Base-by-base conservation (phyloP, 2,113 vertebrate species). In the Beaufortia kweichowensis region DNA sequence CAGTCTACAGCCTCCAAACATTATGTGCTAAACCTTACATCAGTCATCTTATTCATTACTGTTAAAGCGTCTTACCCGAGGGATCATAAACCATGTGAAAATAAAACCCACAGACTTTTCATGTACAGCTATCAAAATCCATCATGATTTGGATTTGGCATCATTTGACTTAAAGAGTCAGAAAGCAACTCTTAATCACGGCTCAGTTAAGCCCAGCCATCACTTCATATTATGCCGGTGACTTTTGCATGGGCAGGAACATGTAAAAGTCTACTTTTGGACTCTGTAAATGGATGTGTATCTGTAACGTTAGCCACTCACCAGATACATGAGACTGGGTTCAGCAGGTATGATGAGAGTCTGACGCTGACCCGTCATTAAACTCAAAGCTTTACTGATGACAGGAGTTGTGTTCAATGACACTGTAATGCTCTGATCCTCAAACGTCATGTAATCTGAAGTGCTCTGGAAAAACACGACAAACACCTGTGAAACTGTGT, bases 271-370 rank as follows among this genome's bases (percentile, higher is more conserved):
- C 33, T 35, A 35, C 33, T 35, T 35, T 35, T 35, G 3, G 3
- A 35, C 33, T 9, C 33, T 35, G 33, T 35, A 7, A 35, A 9
- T 35, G 33, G 1, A 5, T 35, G 33, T 35, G 33, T 35, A 35
- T 35, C 33, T 35, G 33, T 35, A 35, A 7, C 6, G 35, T 39
- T 39, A n/a, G n/a, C n/a, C n/a, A n/a, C 94, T 87, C 66, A 71
- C 0, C 17, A 57, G 1, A 85, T 84, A 87, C 4, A 67, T 4
- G 9, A 6, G 0, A 0, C 0, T 0, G 0, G 0, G 0, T 0
- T 3, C 43, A 60, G 77, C 69, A 35, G 88, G 91, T 71, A 95
- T 79, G 73, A 76, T 23, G 79, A 94, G 85, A 0, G 93, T 95
- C 50, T 93, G 86, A 2, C 94, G 88, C 0, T n/a, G 0, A 72